Conservation (phyloP, 2,797 vertebrate species). For the Coilia nasus region DNA sequence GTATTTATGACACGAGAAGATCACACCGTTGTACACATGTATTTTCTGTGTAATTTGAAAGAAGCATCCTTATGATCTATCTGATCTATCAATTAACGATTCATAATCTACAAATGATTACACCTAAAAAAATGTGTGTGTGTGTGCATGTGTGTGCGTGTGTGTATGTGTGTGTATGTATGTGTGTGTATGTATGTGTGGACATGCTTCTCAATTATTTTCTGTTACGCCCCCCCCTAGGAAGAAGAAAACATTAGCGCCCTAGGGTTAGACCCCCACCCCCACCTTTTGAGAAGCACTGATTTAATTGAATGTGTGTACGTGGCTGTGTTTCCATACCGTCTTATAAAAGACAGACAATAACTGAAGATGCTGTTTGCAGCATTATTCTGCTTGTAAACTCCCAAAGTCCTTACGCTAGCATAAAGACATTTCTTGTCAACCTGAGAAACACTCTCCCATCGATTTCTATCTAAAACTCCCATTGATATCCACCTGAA, state of each 20-base stretch:
- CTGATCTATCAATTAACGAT: neutral
- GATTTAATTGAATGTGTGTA: neutral
- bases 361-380: neutral
- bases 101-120: neutral
- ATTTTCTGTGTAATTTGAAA: neutral
- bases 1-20: neutral
- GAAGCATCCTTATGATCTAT: neutral
- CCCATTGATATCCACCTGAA: no score
- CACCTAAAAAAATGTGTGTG: neutral
- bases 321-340: neutral
- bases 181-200: neutral
- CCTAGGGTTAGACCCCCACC: no score
- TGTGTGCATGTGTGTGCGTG: neutral
- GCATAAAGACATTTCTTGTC: neutral
- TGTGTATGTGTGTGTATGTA: neutral
- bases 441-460: neutral
- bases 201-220: no score
- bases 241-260: no score
- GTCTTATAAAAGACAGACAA: neutral
- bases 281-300: neutral
- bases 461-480: neutral
- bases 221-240: no score
- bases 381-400: neutral
- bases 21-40: neutral
- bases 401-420: neutral